These are phyloP conservation scores for Falco biarmicus DNA, from an alignment of 2,797 vertebrate species.

Conservation along the genomic window DNA sequence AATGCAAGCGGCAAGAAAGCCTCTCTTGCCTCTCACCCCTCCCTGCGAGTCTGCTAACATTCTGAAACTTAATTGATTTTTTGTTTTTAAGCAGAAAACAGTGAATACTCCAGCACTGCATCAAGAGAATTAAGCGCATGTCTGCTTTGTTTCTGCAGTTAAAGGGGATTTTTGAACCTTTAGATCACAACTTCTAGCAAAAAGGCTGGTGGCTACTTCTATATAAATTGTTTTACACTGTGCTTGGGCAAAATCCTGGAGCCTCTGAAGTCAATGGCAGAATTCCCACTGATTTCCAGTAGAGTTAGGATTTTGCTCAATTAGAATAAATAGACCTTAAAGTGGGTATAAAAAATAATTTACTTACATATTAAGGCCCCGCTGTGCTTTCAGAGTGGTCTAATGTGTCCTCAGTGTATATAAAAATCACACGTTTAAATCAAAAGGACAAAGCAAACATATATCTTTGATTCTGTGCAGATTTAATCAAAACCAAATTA, in stretches of 20 bases:
- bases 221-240: neutral
- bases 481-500: neutral
- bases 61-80: neutral
- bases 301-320: slow-evolving; percentile 29
- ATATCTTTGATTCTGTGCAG: neutral
- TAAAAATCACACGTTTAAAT: slow-evolving; percentile 56
- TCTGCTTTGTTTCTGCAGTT: neutral
- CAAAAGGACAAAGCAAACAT: neutral
- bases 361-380: slow-evolving; percentile 37
- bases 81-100: neutral
- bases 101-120: neutral
- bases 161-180: neutral
- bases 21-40: neutral
- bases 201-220: neutral
- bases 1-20: neutral
- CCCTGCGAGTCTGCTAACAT: neutral
- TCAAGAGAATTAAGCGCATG: neutral
- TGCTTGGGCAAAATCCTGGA: neutral
- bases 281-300: slow-evolving; percentile 41
- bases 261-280: slow-evolving; percentile 16
- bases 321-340: slow-evolving; percentile 59
- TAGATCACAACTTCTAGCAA: neutral
- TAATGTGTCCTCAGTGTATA: slow-evolving; percentile 35
- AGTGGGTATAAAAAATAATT: slow-evolving; percentile 60
- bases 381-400: slow-evolving; percentile 17